These are phyloP conservation scores for Choristoneura fumiferana DNA, from an alignment of 1,140 invertebrate genomes.

Conservation along the genomic window DNA sequence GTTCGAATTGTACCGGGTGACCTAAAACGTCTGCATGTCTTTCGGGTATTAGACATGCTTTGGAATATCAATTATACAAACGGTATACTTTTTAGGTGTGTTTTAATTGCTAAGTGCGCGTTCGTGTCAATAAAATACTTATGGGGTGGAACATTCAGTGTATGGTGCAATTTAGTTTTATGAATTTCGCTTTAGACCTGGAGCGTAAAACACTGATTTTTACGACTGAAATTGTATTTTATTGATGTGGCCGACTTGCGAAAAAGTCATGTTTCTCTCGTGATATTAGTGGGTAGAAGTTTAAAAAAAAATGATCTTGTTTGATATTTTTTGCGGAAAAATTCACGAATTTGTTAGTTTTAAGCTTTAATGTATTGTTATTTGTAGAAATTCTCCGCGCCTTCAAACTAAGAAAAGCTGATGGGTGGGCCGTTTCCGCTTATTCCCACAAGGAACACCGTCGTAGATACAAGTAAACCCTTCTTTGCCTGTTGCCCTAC, in stretches of 20 bases:
- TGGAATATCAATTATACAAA: slow-evolving; percentile 22
- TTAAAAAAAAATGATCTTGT: slow-evolving; percentile 34
- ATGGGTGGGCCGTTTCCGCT: too few species aligned
- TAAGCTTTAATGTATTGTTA: slow-evolving; percentile 56
- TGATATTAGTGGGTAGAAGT: slow-evolving; percentile 64
- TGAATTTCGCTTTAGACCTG: too few species aligned
- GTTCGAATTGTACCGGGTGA: background rate
- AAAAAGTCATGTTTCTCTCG: slow-evolving; percentile 46
- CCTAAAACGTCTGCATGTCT: background rate
- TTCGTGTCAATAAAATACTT: slow-evolving; percentile 9
- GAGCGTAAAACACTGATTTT: too few species aligned
- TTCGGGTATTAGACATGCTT: slow-evolving; percentile 21
- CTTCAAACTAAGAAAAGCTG: too few species aligned
- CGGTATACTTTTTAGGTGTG: slow-evolving; percentile 23
- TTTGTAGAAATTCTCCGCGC: background rate
- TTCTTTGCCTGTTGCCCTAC: too few species aligned
- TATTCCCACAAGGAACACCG: too few species aligned
- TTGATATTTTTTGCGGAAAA: slow-evolving; percentile 37
- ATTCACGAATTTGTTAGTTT: slow-evolving; percentile 64
- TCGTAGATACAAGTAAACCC: too few species aligned
- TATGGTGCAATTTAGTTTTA: too few species aligned
- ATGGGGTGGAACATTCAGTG: too few species aligned
- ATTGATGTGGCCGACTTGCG: slow-evolving; percentile 11
- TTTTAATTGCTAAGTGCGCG: background rate
- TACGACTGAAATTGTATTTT: background rate